Conservation (phyloP, 2,888 invertebrate genomes). For the Auanema sp. region DNA sequence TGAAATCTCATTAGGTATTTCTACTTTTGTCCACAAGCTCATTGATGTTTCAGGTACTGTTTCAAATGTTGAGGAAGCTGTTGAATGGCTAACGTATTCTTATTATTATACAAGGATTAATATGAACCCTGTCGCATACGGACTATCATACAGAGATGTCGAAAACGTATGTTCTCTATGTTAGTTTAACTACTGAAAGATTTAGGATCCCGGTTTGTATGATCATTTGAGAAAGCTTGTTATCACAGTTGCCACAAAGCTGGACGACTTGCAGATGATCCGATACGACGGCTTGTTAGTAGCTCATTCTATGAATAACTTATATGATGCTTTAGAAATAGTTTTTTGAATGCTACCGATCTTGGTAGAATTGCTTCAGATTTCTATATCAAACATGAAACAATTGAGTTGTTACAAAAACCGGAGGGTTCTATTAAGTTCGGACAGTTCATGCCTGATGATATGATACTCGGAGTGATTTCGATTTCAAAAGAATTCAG, state of each 20-base stretch:
- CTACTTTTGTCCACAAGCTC: constrained; percentile 72
- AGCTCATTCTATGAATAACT: not conserved
- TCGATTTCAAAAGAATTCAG: constrained; percentile 91
- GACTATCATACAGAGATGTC: constrained; percentile 70
- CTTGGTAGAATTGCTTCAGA: constrained; percentile 94
- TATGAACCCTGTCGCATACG: constrained; percentile 82
- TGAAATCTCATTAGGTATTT: constrained; percentile 73
- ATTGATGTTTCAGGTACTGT: constrained; percentile 82
- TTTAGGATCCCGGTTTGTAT: constrained; percentile 77
- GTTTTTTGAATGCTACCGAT: constrained; percentile 70
- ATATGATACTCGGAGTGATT: constrained; percentile 77
- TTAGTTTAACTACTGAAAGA: constrained; percentile 2
- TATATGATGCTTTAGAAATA: constrained; percentile 40
- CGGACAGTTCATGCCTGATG: constrained; percentile 68
- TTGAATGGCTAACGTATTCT: constrained; percentile 96
- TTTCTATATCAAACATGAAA: constrained; percentile 94
- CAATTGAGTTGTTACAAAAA: constrained; percentile 73
- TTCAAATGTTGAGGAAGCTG: constrained; percentile 89
- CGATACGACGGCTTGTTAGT: constrained; percentile 77
- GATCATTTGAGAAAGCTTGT: constrained; percentile 79
- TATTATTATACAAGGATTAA: constrained; percentile 91
- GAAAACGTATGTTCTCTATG: constrained; percentile 48
- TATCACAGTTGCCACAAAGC: constrained; percentile 77
- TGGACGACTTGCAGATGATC: constrained; percentile 92
- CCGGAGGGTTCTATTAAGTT: constrained; percentile 19